Conservation (phyloP, 2,113 vertebrate genomes). For the Puffinus mauretanicus region DNA sequence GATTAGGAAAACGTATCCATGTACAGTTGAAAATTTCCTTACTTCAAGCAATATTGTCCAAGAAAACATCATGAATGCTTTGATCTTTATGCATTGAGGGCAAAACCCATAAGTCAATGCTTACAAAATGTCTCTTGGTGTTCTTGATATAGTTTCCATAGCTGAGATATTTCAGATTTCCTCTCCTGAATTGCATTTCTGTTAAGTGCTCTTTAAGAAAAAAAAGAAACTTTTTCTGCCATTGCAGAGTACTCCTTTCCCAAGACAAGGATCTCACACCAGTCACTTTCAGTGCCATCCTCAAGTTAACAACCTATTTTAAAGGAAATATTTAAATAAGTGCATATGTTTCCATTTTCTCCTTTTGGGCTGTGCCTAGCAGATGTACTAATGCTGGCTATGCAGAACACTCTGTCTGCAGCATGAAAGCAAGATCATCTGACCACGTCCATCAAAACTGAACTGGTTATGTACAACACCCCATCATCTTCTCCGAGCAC, state of each 20-base stretch:
- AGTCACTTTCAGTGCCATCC: not conserved
- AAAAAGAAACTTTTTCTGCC: not conserved
- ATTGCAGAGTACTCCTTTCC: not conserved
- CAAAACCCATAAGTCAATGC: not conserved
- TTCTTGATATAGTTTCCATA: not conserved
- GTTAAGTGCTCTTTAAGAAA: not conserved
- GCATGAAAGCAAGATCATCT: not conserved
- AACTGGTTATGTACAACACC: rapidly evolving
- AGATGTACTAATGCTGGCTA: not conserved
- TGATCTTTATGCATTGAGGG: not conserved
- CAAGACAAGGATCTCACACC: not conserved
- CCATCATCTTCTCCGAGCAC: not conserved
- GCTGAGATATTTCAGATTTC: not conserved
- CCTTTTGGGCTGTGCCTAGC: not conserved
- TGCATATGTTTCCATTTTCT: not conserved
- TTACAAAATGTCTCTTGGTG: not conserved
- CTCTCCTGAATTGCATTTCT: not conserved
- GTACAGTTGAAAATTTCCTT: not conserved
- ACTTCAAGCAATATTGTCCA: not conserved
- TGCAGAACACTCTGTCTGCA: not conserved
- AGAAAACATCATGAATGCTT: not conserved
- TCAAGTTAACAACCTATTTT: not conserved
- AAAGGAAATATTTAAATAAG: not conserved
- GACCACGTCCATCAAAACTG: not conserved
- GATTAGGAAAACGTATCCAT: not conserved